These are phyloP conservation scores for Tetragonula carbonaria DNA, from an alignment of 2,888 invertebrate species.

Conservation along the genomic window DNA sequence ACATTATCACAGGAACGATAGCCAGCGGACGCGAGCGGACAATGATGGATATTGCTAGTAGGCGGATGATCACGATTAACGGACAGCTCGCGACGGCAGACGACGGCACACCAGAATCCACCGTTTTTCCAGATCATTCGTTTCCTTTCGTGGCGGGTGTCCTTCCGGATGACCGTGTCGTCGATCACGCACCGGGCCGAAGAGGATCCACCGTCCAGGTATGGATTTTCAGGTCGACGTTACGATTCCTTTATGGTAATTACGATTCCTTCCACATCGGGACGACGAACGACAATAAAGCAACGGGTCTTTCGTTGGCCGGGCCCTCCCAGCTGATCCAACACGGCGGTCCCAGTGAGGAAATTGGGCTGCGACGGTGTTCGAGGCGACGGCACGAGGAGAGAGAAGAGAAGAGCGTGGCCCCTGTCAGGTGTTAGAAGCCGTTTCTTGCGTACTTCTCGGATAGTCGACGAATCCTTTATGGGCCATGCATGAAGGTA, in stretches of 20 bases:
- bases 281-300: constrained; percentile 55
- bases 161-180: neutral
- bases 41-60: neutral
- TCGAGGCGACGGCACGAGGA: constrained; percentile 67
- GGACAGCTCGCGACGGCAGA: constrained; percentile 66
- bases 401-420: constrained; percentile 77
- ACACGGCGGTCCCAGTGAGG: constrained; percentile 63
- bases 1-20: constrained; percentile 70
- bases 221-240: constrained; percentile 25
- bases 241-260: constrained; percentile 63
- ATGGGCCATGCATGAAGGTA: constrained; percentile 94
- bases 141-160: neutral
- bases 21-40: constrained; percentile 5
- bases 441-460: constrained; percentile 86
- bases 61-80: constrained; percentile 47
- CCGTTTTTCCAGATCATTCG: constrained; percentile 5
- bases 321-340: constrained; percentile 72
- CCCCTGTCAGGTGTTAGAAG: constrained; percentile 84
- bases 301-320: constrained; percentile 55
- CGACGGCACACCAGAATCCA: constrained; percentile 67
- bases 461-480: constrained; percentile 92
- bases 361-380: constrained; percentile 69
- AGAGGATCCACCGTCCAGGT: constrained; percentile 11
- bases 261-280: constrained; percentile 61
- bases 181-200: constrained; percentile 6